phyloP scores from a whole-genome alignment of 2,113 vertebrate species.

The Calonectris borealis region DNA sequence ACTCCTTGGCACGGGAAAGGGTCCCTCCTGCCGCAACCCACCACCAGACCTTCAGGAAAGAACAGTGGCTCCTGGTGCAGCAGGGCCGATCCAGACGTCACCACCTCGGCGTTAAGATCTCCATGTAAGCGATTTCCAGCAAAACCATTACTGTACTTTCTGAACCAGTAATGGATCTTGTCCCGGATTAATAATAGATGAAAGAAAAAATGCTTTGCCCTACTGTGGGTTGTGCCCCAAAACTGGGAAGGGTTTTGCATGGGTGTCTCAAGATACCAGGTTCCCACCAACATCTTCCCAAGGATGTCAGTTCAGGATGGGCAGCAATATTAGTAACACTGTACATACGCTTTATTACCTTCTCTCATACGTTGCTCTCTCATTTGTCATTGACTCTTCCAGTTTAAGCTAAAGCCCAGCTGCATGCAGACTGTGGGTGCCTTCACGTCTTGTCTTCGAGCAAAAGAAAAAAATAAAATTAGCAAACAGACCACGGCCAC shows the following conservation, averaged over 20 bases:
- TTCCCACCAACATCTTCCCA: not conserved
- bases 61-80: not conserved
- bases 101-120: not conserved
- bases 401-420: not conserved
- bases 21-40: not conserved
- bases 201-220: not conserved
- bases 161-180: not conserved
- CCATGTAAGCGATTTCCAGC: not conserved
- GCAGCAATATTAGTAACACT: not conserved
- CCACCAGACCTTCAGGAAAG: not conserved
- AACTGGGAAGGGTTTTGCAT: not conserved
- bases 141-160: not conserved
- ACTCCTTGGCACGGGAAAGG: not conserved
- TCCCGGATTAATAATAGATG: not conserved
- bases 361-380: not conserved
- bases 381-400: not conserved
- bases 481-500: not conserved
- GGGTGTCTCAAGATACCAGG: not conserved
- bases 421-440: not conserved
- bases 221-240: not conserved
- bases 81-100: fast-evolving
- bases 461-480: not conserved
- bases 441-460: not conserved
- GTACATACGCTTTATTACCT: fast-evolving
- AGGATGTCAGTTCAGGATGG: not conserved